Evolutionary conservation across 2,888 invertebrate genomes (phyloP).

Genomic region (Abrostola triplasia): DNA sequence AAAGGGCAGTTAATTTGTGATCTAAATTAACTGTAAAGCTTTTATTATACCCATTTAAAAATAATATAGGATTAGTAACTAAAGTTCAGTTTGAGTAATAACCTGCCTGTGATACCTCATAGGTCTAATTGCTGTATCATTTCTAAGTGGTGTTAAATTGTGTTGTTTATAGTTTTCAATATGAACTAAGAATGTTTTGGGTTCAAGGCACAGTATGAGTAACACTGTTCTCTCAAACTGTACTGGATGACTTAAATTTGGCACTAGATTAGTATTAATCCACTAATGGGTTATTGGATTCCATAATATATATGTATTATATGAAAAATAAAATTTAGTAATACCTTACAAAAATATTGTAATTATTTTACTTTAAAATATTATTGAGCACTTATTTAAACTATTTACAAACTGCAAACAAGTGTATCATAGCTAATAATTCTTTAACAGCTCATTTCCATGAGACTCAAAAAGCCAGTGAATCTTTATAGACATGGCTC

Average conservation of each 20-base stretch:
- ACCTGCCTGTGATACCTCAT: slow-evolving; percentile 58
- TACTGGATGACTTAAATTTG: slow-evolving; percentile 36
- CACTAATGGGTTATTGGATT: slow-evolving; percentile 52
- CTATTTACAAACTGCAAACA: slow-evolving; percentile 8
- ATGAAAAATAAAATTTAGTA: slow-evolving; percentile 57
- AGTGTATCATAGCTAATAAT: slow-evolving; percentile 1
- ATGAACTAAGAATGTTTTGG: slow-evolving; percentile 36
- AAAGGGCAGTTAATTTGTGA: slow-evolving; percentile 35
- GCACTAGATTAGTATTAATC: slow-evolving; percentile 57
- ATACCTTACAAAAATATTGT: slow-evolving; percentile 48
- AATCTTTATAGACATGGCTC: too few species aligned
- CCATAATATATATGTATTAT: slow-evolving; percentile 57
- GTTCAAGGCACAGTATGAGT: slow-evolving; percentile 34
- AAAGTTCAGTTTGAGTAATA: slow-evolving; percentile 52
- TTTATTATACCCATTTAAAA: slow-evolving; percentile 23
- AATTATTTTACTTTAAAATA: slow-evolving; percentile 33
- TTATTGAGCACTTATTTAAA: slow-evolving; percentile 5
- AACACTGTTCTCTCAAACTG: slow-evolving; percentile 25
- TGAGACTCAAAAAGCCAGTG: slow-evolving; percentile 9
- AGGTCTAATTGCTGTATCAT: slow-evolving; percentile 54
- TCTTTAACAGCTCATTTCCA: slow-evolving; percentile 17
- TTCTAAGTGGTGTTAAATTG: slow-evolving; percentile 55
- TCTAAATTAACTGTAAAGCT: slow-evolving; percentile 45
- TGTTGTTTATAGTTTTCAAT: slow-evolving; percentile 46
- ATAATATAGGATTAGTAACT: slow-evolving; percentile 35